These are phyloP conservation scores for Meghimatium bilineatum DNA, from an alignment of 2,888 invertebrate species.

Conservation along the genomic window DNA sequence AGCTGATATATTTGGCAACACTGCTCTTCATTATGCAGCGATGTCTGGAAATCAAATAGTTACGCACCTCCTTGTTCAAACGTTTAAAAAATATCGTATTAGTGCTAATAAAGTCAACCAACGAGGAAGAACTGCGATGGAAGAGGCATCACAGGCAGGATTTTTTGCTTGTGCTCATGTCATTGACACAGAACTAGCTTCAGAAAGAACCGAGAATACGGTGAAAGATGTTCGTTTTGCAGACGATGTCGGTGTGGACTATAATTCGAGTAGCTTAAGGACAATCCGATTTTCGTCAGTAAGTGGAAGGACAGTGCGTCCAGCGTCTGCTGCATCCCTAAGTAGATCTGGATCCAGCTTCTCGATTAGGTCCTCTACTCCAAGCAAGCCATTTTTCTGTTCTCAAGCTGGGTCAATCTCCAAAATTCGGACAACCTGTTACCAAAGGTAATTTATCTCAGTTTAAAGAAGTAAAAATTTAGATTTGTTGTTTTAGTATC, in stretches of 20 bases:
- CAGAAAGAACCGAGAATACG: neutral
- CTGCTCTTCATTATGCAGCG: conserved; percentile 74
- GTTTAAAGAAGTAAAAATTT: neutral
- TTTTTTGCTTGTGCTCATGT: conserved; percentile 27
- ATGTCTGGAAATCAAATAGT: conserved; percentile 62
- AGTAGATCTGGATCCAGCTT: conserved; percentile 9
- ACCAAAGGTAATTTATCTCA: conserved; percentile 12
- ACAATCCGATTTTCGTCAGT: too few relatives aligned
- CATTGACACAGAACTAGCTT: conserved; percentile 15
- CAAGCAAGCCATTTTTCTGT: neutral
- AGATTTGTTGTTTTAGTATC: too few relatives aligned
- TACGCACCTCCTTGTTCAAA: conserved; percentile 60
- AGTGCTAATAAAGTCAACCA: conserved; percentile 40
- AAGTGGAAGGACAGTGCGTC: neutral
- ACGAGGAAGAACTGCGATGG: conserved; percentile 43
- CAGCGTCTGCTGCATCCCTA: neutral
- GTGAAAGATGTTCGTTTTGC: conserved; percentile 35
- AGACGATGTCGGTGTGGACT: neutral
- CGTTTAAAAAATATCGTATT: conserved; percentile 55
- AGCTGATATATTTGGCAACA: conserved; percentile 72
- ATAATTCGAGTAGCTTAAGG: neutral
- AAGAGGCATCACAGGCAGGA: conserved; percentile 40
- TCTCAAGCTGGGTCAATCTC: conserved; percentile 9
- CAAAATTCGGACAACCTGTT: neutral
- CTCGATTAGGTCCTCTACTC: neutral